Base-by-base conservation (phyloP, 2,888 invertebrate species). In the Nemotelus pantherinus region DNA sequence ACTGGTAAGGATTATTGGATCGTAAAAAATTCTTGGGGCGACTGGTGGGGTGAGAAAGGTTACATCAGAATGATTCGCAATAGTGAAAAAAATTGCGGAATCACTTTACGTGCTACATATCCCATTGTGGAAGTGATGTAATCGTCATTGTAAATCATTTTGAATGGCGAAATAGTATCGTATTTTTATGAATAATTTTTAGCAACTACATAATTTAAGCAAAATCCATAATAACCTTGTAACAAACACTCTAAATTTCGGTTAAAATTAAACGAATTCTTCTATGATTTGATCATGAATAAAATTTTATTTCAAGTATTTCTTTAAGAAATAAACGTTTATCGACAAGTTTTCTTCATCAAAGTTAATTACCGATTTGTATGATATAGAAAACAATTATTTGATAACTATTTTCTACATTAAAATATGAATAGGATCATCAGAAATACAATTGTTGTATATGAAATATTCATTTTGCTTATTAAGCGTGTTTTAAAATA, bases 51-150 rank as follows among this genome's bases (percentile, higher is more conserved):
- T 43, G 70, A 79, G 1, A 4, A 65, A 6, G 80, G 80, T 9
- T 81, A 79, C 10, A 68, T 80, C 25, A 41, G 39, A 47, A 79
- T 80, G 74, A 68, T 78, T n/a, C 58, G 79, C 60, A 75, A 77
- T 64, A 10, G 48, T 41, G 39, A 70, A 1, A 65, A 65, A n/a
- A 9, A 76, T 25, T 78, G 78, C 58, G 75, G 78, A n/a, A 80
- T 80, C 39, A 78, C 79, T n/a, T 53, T 67, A 53, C 41, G 10
- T 70, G 53, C 77, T 3, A 78, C 75, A 67, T 80, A 78, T 79
- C 79, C 95, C 2, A n/a, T 77, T 7, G 41, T 70, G 41, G 70
- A 63, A 77, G 63, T n/a, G 4, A 41, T 43, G 41, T 6, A 9
- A n/a, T n/a, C n/a, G n/a, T n/a, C n/a, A n/a, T n/a, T n/a, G n/a